Conservation (phyloP, 2,797 vertebrate genomes). For the Crocidura indochinensis region DNA sequence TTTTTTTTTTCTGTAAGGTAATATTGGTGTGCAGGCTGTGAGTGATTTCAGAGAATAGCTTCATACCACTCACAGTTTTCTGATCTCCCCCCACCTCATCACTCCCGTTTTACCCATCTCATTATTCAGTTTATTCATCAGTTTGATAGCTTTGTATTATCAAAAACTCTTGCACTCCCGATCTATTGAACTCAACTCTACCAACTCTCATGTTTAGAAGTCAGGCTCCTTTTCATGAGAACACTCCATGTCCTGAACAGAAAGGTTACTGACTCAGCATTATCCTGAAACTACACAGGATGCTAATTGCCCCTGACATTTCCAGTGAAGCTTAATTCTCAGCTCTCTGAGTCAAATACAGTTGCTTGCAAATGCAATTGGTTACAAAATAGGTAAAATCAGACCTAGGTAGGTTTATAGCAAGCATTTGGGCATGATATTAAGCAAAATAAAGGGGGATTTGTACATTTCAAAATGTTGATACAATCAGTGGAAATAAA, state of each 20-base stretch:
- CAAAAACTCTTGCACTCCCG: background rate
- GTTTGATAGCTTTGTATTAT: background rate
- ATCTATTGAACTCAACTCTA: constrained; percentile 6
- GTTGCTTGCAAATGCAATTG: background rate
- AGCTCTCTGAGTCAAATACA: background rate
- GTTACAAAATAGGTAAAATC: background rate
- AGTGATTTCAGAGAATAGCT: too few species aligned
- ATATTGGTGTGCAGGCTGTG: too few species aligned
- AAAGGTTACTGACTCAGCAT: constrained; percentile 66
- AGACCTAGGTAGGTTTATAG: constrained; percentile 33
- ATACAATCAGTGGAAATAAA: constrained; percentile 23
- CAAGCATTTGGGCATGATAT: background rate
- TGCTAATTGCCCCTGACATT: background rate
- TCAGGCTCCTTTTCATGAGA: constrained; percentile 31
- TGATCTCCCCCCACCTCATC: too few species aligned
- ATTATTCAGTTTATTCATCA: background rate
- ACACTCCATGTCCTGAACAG: background rate
- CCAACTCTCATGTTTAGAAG: constrained; percentile 43
- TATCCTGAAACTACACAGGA: background rate
- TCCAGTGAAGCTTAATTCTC: background rate
- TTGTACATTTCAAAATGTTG: background rate
- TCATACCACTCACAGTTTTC: too few species aligned
- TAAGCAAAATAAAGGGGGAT: constrained; percentile 14
- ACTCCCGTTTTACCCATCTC: background rate
- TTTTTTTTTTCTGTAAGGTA: too few species aligned